phyloP scores from a whole-genome alignment of 2,888 invertebrate species.

The Chaetogeoica ovagalla region DNA sequence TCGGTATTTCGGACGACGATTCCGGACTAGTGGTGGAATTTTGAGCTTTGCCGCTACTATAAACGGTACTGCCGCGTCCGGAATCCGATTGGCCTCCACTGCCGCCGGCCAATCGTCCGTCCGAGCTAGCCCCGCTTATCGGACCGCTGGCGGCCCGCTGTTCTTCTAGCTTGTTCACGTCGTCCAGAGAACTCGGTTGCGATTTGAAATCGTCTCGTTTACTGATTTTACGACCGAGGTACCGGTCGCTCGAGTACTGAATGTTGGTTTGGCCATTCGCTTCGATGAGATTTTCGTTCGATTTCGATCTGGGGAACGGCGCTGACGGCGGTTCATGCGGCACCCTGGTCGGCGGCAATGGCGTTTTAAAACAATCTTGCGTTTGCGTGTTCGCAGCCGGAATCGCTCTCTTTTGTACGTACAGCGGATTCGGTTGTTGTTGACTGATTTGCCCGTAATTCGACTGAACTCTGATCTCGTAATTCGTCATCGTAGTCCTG shows the following conservation, averaged over 20 bases:
- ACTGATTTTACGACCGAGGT: constrained; percentile 36
- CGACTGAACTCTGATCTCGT: constrained; percentile 54
- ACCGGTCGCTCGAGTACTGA: constrained; percentile 44
- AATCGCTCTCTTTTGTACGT: constrained; percentile 28
- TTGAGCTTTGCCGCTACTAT: constrained; percentile 70
- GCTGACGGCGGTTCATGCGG: background rate
- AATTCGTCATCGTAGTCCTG: constrained; percentile 50
- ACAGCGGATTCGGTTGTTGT: constrained; percentile 35
- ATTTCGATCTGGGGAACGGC: constrained; percentile 42
- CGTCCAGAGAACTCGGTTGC: constrained; percentile 50
- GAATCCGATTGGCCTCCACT: constrained; percentile 71
- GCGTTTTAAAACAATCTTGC: constrained; percentile 42
- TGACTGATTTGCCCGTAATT: constrained; percentile 46
- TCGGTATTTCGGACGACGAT: constrained; percentile 63
- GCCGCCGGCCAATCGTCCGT: constrained; percentile 72
- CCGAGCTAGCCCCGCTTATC: constrained; percentile 64
- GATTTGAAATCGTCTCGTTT: constrained; percentile 50
- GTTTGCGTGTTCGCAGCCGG: constrained; percentile 5
- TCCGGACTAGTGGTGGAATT: constrained; percentile 64
- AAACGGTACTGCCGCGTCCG: constrained; percentile 78
- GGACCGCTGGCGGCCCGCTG: constrained; percentile 51
- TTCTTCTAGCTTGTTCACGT: constrained; percentile 39
- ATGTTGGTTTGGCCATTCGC: constrained; percentile 24
- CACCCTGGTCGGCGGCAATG: constrained; percentile 23
- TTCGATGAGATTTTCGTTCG: constrained; percentile 40